These are phyloP conservation scores for Oncorhynchus nerka DNA, from an alignment of 2,113 vertebrate genomes.

Conservation along the genomic window DNA sequence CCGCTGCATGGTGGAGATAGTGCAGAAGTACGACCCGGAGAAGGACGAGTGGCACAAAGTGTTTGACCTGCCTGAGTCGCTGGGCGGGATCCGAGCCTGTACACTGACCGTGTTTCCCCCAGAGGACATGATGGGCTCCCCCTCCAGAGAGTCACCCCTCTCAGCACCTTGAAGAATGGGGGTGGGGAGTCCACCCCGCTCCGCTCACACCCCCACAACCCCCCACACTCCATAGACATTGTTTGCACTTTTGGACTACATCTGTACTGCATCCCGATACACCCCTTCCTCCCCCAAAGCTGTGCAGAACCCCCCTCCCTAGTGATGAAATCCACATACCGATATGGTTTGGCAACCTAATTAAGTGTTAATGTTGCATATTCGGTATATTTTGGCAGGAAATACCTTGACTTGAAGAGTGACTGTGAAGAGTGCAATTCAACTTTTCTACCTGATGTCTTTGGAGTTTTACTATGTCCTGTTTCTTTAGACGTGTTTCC, in stretches of 20 bases:
- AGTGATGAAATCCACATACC: constrained; percentile 49
- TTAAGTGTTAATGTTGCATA: constrained; percentile 67
- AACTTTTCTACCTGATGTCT: constrained; percentile 81
- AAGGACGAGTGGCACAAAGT: constrained; percentile 99
- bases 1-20: constrained; percentile 99
- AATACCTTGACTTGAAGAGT: constrained; percentile 74
- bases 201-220: constrained; percentile 52
- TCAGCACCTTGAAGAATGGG: constrained; percentile 87
- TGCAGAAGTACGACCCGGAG: constrained; percentile 97
- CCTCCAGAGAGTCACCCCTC: constrained; percentile 93
- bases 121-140: constrained; percentile 90
- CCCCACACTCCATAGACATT: constrained; percentile 67
- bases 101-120: constrained; percentile 97
- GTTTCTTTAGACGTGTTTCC: constrained; percentile 52
- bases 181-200: constrained; percentile 47
- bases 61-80: constrained; percentile 96
- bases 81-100: constrained; percentile 97
- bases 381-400: constrained; percentile 71
- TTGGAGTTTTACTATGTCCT: constrained; percentile 67
- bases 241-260: constrained; percentile 79
- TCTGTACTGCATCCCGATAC: constrained; percentile 60
- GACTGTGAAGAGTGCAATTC: constrained; percentile 73
- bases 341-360: constrained; percentile 65
- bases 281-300: constrained; percentile 35
- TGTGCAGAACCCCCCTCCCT: constrained; percentile 56